Evolutionary conservation across 2,113 vertebrate genomes (phyloP).

Genomic region (Tricholaema leucomelas): DNA sequence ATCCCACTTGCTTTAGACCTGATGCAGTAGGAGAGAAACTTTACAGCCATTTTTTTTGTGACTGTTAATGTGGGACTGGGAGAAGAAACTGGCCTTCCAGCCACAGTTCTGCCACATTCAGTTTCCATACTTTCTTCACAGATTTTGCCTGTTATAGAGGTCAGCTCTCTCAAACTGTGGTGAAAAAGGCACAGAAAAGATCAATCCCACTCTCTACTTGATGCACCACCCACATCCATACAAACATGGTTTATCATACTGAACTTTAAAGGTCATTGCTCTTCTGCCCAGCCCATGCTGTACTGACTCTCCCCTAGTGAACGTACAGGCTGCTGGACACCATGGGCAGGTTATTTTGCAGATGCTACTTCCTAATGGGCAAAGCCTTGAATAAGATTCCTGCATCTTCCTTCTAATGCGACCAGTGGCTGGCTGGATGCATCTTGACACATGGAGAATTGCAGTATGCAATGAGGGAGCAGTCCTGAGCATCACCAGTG

Average conservation of each 20-base stretch:
- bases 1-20: not conserved
- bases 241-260: not conserved
- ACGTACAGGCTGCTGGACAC: not conserved
- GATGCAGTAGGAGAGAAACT: not conserved
- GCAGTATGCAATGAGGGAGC: not conserved
- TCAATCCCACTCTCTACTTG: not conserved
- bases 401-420: not conserved
- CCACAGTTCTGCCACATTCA: not conserved
- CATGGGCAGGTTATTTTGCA: not conserved
- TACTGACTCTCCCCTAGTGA: not conserved
- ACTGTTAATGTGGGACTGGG: not conserved
- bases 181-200: not conserved
- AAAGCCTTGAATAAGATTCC: not conserved
- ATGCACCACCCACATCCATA: not conserved
- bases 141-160: not conserved
- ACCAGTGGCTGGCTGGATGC: not conserved
- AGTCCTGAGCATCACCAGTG: not conserved
- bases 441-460: not conserved
- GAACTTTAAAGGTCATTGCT: not conserved
- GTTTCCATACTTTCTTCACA: not conserved
- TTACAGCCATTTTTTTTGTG: not conserved
- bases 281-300: not conserved
- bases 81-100: not conserved
- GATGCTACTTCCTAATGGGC: not conserved
- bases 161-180: rapidly evolving